Base-by-base conservation (phyloP, 2,797 vertebrate genomes). In the Odontamblyopus rebecca region DNA sequence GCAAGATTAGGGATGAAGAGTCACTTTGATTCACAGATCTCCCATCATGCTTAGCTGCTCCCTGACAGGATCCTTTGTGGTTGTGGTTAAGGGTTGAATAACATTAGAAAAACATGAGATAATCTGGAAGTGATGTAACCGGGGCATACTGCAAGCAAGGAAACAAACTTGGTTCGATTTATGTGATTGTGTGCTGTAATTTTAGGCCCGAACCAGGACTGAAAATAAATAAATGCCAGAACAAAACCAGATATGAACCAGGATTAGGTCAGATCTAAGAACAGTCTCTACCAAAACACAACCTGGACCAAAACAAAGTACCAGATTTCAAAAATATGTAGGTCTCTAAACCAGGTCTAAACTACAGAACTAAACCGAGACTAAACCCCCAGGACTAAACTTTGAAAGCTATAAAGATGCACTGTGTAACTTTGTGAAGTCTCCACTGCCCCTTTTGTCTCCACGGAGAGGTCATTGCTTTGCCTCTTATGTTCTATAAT, bases 11-110 rank as follows among this genome's bases (percentile, higher is more conserved):
- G 65, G 74, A 81, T 71, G 78, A 83, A 53, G 80, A 82, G 77
- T 60, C 73, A 74, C 80, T 87, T 84, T 87, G 83, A 89, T 87
- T 90, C 85, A 86, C 80, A 74, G 65, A 83, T 81, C 75, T 89
- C 85, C 88, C 84, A 85, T 81, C 75, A 54, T 83, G 71, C 83
- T 82, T 72, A 70, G 74, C 83, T 69, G 73, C 80, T 86, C 87
- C 79, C 84, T 91, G 85, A 91, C 89, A 81, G 79, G 73, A 78
- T 80, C 79, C 72, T 81, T 89, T 91, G 89, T 90, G 78, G 71
- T 63, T 0, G 67, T 5, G 41, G 70, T 29, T 8, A 8, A 60
- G 73, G 68, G 30, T 82, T 71, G 82, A 90, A 90, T 91, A 87
- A 89, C 72, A 41, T 63, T 41, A 41, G 61, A 63, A 63, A 63